Evolutionary conservation across 2,888 invertebrate species (phyloP), one percentile per base, ranked within the genome.

Genomic region (Mesorhabditis spiculigera): DNA sequence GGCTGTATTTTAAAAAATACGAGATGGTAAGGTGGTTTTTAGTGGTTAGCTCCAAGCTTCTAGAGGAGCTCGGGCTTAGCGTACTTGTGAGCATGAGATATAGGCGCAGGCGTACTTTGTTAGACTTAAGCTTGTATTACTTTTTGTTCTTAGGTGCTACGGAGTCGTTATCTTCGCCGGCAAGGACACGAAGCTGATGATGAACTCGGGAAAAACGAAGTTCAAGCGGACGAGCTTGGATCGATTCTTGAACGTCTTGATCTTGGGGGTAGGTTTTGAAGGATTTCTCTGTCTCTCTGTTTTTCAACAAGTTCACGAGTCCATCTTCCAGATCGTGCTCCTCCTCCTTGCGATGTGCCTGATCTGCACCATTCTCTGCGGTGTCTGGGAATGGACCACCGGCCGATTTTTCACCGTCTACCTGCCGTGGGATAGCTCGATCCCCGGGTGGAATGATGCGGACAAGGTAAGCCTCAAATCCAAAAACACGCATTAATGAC

Each of bases 141-240:
- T 42, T 13, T 42, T 4, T n/a, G 13, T 50, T 64, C 87, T 75
- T 43, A 79, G 79, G 79, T 88, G 88, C 79, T 88, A 87, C 76
- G 89, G 89, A 4, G 80, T 89, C 8, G 85, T 85, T 1, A 91
- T 99, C 86, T 98, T 98, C 90, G 97, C 98, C 82, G 98, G 98
- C 85, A 92, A 93, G 88, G 98, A 99, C 89, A 96, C 97, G 82
- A 98, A 99, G 88, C 90, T 99, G 73, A 99, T 98, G 98, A 95
- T 96, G 90, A 98, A 98, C 90, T 94, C 95, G 86, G 98, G 98
- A 84, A 95, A 96, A 89, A 94, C 95, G 81, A 94, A 93, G 89
- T 97, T 98, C 89, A 99, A 99, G 89, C 91, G 97, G 89, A 98
- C 98, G 85, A 94, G 94, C 88, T 95, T 98, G 88, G 98, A 99